A percentile compares a stretch with the other conserved stretches of the same genome.
phyloP scores from a whole-genome alignment of 1,140 invertebrate species.

The Stegodyphus mimosarum region DNA sequence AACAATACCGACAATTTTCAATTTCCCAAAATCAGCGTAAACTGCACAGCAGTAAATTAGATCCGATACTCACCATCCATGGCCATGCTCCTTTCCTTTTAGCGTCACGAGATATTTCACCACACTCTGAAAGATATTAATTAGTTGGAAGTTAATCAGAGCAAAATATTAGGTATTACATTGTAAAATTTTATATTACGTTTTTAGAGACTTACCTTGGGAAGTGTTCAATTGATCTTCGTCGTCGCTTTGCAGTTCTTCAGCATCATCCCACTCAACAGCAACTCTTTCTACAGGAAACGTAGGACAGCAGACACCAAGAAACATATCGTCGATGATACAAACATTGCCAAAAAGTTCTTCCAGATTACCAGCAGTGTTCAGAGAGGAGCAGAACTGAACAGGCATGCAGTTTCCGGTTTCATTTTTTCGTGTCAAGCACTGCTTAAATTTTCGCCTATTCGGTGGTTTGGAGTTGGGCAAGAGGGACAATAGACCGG shows the following conservation, averaged over 20 bases:
- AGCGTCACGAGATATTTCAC: neutral
- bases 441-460: slow-evolving; percentile 22
- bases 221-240: neutral
- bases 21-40: no score
- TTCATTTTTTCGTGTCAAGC: slow-evolving; percentile 36
- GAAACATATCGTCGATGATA: slow-evolving; percentile 37
- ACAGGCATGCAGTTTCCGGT: slow-evolving; percentile 39
- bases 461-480: neutral
- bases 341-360: slow-evolving; percentile 31
- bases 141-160: neutral
- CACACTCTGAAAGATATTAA: slow-evolving; percentile 25
- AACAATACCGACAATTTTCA: no score
- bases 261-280: slow-evolving; percentile 20
- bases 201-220: neutral
- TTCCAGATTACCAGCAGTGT: slow-evolving; percentile 3
- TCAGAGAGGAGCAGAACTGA: slow-evolving; percentile 19
- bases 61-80: slow-evolving; percentile 16
- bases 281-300: slow-evolving; percentile 32
- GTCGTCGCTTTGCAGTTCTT: neutral
- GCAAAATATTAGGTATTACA: neutral
- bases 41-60: no score
- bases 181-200: neutral
- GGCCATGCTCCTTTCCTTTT: slow-evolving; percentile 13
- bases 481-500: neutral
- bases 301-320: slow-evolving; percentile 42